Base-by-base conservation (phyloP, 2,797 vertebrate species). In the Poecilia picta region DNA sequence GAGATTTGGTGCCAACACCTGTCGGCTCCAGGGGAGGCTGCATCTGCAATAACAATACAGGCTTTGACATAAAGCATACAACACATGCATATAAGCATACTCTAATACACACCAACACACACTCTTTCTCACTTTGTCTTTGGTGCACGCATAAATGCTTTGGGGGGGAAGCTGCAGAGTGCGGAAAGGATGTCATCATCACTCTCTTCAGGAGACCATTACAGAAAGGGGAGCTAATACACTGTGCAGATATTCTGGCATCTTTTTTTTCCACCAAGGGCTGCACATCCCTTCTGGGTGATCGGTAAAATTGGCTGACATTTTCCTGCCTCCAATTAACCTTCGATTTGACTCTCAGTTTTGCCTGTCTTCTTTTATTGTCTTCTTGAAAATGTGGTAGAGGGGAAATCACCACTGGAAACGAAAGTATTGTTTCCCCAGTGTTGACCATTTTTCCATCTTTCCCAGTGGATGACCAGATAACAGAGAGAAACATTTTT, bases 251-350 rank as follows among this genome's bases (percentile, higher is more conserved):
- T 91, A 94, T 92, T 90, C 89, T 76, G 53, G 87, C 78, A 82
- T 93, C 82, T 88, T 88, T 93, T 68, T 91, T 93, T 87, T n/a
- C 68, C 68, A 91, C 93, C 89, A 79, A 90, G 82, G 92, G 90
- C 91, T 91, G 82, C 83, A 84, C 84, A 91, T 91, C 92, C 93
- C 94, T 93, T 79, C 83, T 93, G 94, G 94, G 88, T 94, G 91
- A 95, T 93, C 80, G 88, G 91, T 92, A 92, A 91, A 94, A 95
- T 94, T 94, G 93, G 92, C 92, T 95, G 93, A 95, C 94, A 94
- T 95, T 95, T 95, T 82, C 87, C 83, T 93, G 92, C 89, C 93
- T 94, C 90, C 93, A 96, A 95, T 95, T 96, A 96, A 96, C 95
- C 94, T 95, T 94, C 81, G 87, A 90, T 95, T 95, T 95, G 94